Conservation (phyloP, 2,113 vertebrate genomes). For the Otolemur garnettii region DNA sequence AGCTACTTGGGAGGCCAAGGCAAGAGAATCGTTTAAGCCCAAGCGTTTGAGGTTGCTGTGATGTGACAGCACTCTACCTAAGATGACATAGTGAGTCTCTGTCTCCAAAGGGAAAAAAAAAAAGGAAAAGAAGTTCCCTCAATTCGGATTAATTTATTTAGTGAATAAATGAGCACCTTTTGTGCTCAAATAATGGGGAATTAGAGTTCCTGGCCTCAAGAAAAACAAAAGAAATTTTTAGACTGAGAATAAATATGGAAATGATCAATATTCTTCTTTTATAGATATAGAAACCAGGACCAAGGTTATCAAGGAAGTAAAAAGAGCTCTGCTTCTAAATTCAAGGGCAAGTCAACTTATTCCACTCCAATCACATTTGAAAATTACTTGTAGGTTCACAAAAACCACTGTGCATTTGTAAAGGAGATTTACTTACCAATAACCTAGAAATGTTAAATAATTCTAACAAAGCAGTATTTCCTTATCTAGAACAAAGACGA, state of each 20-base stretch:
- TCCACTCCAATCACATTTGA: not conserved
- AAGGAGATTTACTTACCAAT: not conserved
- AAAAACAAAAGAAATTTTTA: not conserved
- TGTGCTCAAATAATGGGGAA: not conserved
- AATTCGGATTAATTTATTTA: not conserved
- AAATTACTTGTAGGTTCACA: not conserved
- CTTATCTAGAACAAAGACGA: not conserved
- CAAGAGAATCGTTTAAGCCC: too few relatives aligned
- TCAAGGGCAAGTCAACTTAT: not conserved
- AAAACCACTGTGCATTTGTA: not conserved
- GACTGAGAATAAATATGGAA: not conserved
- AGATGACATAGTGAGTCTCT: too few relatives aligned
- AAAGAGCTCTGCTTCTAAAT: not conserved
- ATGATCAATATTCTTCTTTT: not conserved
- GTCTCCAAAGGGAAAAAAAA: too few relatives aligned
- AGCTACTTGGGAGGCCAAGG: too few relatives aligned
- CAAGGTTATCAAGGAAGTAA: not conserved
- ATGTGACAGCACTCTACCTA: too few relatives aligned
- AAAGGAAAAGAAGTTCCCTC: not conserved
- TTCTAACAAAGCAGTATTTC: not conserved
- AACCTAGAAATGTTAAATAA: not conserved
- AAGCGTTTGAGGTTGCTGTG: too few relatives aligned
- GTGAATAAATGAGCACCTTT: not conserved
- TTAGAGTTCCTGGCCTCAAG: not conserved
- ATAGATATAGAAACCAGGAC: not conserved